phyloP scores from a whole-genome alignment of 2,113 vertebrate genomes.

The Alces alces region DNA sequence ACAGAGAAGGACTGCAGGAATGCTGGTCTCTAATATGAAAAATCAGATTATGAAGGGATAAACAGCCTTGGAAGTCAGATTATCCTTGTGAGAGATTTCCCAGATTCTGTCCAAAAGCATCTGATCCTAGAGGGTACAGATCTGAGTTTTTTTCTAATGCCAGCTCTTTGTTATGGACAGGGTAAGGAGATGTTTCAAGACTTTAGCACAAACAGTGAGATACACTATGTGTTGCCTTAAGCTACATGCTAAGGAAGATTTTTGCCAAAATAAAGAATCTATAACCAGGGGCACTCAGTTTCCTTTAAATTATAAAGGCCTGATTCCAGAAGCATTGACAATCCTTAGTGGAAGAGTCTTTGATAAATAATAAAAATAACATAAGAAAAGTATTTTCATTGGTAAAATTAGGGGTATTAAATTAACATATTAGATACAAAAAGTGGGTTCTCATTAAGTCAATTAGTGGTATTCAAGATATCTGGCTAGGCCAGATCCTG shows the following conservation, averaged over 20 bases:
- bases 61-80: background rate
- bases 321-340: background rate
- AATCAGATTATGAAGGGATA: background rate
- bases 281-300: background rate
- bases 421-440: background rate
- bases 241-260: background rate
- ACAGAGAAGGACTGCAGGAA: background rate
- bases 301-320: background rate
- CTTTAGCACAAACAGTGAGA: background rate
- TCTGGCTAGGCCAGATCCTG: background rate
- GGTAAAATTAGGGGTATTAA: background rate
- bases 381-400: background rate
- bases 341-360: background rate
- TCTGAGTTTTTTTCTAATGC: background rate
- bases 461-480: background rate
- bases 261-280: background rate
- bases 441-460: background rate
- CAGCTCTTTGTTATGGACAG: background rate
- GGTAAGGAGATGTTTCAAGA: background rate
- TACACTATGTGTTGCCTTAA: background rate
- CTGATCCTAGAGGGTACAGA: background rate
- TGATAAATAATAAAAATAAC: background rate
- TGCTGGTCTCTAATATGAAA: background rate
- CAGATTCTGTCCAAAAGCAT: background rate
- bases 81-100: background rate